Percentiles rank a stretch among this genome's conserved stretches.
Evolutionary conservation across 2,113 vertebrate species (phyloP).

Genomic region (Phocoena phocoena): DNA sequence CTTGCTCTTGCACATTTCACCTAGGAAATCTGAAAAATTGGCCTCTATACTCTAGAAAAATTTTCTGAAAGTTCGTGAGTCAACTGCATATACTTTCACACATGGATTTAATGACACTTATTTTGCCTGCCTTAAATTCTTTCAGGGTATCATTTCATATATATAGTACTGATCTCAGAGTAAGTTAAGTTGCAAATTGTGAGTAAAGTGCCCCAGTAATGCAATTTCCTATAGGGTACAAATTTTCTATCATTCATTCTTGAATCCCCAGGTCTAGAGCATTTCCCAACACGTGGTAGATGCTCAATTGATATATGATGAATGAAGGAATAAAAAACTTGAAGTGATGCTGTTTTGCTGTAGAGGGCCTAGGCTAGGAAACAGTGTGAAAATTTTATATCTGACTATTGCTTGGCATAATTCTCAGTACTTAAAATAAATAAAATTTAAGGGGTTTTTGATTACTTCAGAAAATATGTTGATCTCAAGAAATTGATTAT

Average conservation of each 20-base stretch:
- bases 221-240: neutral
- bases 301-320: neutral
- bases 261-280: neutral
- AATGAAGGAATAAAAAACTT: neutral
- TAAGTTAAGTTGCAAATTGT: neutral
- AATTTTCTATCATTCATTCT: neutral
- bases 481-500: neutral
- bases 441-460: neutral
- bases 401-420: neutral
- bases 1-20: neutral
- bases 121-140: neutral
- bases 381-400: neutral
- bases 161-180: neutral
- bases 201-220: neutral
- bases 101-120: neutral
- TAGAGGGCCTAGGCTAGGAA: neutral
- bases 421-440: neutral
- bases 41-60: neutral
- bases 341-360: neutral
- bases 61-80: neutral
- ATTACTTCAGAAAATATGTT: neutral
- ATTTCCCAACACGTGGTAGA: neutral
- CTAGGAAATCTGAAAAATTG: neutral
- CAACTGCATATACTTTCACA: neutral
- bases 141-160: neutral